Evolutionary conservation across 1,140 invertebrate species (phyloP).

Genomic region (Brachionus calyciflorus): DNA sequence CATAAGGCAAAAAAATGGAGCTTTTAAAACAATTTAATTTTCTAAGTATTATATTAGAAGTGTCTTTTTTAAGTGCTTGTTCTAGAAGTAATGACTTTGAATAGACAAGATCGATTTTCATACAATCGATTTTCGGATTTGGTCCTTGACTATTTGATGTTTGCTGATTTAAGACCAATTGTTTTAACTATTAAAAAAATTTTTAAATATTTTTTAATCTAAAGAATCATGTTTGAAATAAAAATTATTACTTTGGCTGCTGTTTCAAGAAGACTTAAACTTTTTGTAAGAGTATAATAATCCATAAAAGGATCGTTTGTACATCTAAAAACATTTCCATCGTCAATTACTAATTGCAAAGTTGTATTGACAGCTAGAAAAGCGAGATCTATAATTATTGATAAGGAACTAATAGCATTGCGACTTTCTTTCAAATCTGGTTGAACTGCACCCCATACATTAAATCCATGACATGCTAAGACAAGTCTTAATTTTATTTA

Average conservation of each 20-base stretch:
- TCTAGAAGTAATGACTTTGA: conserved; percentile 4
- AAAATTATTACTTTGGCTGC: conserved; percentile 19
- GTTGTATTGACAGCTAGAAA: conserved; percentile 33
- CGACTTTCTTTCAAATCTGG: conserved; percentile 31
- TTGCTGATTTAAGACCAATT: conserved; percentile 39
- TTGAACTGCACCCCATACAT: conserved; percentile 42
- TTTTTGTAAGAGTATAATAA: conserved; percentile 33
- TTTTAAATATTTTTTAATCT: neutral
- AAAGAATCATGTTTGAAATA: too few relatives aligned
- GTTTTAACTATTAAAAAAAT: neutral
- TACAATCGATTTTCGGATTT: conserved; percentile 33
- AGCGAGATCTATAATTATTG: conserved; percentile 24
- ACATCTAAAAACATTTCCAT: conserved; percentile 23
- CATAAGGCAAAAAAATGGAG: conserved; percentile 31
- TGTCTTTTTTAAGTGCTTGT: conserved; percentile 24
- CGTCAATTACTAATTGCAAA: conserved; percentile 12
- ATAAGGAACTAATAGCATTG: conserved; percentile 37
- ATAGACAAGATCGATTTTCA: conserved; percentile 17
- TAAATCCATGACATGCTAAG: conserved; percentile 28
- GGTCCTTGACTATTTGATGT: conserved; percentile 26
- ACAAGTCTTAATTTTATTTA: neutral
- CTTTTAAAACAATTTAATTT: conserved; percentile 37
- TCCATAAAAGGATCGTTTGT: conserved; percentile 30
- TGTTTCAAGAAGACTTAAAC: conserved; percentile 10
- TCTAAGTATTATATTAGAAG: neutral